Conservation (phyloP, 2,888 invertebrate genomes). For the Stenolophus ochropezus region DNA sequence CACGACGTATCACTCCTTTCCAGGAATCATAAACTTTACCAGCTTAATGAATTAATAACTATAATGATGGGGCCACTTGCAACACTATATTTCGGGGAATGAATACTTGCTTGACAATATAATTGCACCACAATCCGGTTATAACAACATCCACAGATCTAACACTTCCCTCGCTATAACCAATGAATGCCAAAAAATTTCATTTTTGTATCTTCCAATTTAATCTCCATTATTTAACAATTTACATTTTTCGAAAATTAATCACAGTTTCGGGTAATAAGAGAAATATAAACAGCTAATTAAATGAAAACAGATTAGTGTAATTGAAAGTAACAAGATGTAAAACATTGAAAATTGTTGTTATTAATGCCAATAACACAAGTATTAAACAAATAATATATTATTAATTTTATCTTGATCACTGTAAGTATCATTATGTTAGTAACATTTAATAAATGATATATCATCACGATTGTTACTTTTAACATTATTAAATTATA, state of each 20-base stretch:
- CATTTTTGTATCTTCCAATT: no score
- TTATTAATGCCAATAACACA: not conserved
- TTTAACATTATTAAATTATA: not conserved
- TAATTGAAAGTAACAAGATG: not conserved
- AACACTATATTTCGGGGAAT: constrained; percentile 4
- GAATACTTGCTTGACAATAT: not conserved
- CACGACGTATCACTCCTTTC: not conserved
- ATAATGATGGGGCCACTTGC: not conserved
- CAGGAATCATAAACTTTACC: constrained; percentile 2
- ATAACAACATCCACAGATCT: no score
- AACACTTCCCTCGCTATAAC: no score
- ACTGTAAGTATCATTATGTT: not conserved
- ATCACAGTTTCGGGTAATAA: no score
- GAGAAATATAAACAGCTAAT: no score
- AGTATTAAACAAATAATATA: not conserved
- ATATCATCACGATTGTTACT: not conserved
- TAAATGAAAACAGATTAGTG: not conserved
- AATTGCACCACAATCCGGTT: no score
- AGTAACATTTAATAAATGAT: not conserved
- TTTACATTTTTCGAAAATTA: no score
- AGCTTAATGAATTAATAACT: constrained; percentile 37
- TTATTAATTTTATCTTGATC: not conserved
- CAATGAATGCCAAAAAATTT: no score
- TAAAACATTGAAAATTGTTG: not conserved
- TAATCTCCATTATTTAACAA: no score